Conservation (phyloP, 2,113 vertebrate species). For the Phyllostomus discolor region DNA sequence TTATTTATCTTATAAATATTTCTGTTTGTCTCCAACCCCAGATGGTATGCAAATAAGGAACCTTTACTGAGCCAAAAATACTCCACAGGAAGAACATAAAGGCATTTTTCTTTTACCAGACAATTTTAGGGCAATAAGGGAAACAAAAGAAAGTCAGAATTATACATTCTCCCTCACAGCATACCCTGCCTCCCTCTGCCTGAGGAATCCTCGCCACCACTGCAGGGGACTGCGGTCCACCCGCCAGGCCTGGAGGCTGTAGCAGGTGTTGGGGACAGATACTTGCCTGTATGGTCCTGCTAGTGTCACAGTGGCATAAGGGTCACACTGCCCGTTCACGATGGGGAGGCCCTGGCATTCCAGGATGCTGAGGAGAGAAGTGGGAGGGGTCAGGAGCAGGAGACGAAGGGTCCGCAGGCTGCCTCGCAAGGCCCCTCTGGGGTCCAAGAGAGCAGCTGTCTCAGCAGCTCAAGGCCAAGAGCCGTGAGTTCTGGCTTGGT, state of each 20-base stretch:
- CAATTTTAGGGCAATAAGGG: background rate
- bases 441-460: background rate
- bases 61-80: conserved; percentile 5
- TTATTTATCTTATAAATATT: conserved; percentile 56
- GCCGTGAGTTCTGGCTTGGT: background rate
- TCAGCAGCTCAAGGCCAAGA: background rate
- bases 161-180: background rate
- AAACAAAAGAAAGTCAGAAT: background rate
- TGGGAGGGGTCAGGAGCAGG: background rate
- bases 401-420: background rate
- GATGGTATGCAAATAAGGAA: conserved; percentile 52
- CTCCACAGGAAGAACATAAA: background rate
- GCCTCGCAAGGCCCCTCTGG: fast-evolving
- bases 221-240: background rate
- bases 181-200: background rate
- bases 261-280: too few species aligned
- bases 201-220: background rate
- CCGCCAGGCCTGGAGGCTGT: background rate
- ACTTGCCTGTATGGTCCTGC: conserved; percentile 93
- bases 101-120: background rate
- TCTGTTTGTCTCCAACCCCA: conserved; percentile 41
- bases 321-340: conserved; percentile 97
- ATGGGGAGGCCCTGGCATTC: conserved; percentile 98
- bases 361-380: conserved; percentile 84
- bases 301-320: conserved; percentile 94